Evolutionary conservation across 2,888 invertebrate species (phyloP).

Genomic region (Conomelus anceps): DNA sequence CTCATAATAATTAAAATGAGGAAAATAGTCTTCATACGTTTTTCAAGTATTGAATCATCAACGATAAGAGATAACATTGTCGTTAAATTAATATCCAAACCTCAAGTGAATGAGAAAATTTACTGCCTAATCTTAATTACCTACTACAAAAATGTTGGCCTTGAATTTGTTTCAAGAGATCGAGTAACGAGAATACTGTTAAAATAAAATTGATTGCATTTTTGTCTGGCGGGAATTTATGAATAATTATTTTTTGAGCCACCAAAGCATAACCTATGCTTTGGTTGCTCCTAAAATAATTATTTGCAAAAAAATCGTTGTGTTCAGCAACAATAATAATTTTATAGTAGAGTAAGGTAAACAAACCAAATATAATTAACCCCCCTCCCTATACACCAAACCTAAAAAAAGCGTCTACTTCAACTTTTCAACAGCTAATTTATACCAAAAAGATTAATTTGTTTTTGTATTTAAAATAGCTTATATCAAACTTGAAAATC

Average conservation of each 20-base stretch:
- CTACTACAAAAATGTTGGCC: not conserved
- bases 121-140: not conserved
- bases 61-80: not conserved
- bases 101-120: not conserved
- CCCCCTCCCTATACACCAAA: too few relatives aligned
- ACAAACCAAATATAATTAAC: too few relatives aligned
- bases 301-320: not conserved
- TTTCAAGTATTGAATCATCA: not conserved
- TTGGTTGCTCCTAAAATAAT: not conserved
- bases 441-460: too few relatives aligned
- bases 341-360: too few relatives aligned
- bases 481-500: too few relatives aligned
- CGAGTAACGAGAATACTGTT: not conserved
- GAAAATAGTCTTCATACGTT: too few relatives aligned
- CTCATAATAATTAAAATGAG: too few relatives aligned
- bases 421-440: too few relatives aligned
- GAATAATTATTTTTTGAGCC: not conserved
- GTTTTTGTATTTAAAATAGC: too few relatives aligned
- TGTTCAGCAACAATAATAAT: too few relatives aligned
- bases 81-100: not conserved
- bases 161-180: not conserved
- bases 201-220: not conserved
- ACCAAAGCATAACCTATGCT: not conserved
- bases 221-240: not conserved
- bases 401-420: too few relatives aligned